Conservation (phyloP, 2,888 invertebrate species). For the Lingula anatina region DNA sequence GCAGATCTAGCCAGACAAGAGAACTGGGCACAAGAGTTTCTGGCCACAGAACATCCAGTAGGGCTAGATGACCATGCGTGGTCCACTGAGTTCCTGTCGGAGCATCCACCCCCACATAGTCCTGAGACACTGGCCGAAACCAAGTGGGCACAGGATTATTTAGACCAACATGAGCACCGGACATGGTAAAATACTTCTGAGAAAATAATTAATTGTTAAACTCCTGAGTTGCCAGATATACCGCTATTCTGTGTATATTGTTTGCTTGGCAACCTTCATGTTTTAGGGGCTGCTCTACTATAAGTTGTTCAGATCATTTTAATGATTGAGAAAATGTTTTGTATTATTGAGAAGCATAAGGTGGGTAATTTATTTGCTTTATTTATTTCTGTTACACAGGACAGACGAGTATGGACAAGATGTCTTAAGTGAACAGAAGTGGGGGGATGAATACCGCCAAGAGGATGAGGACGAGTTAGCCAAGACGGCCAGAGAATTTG, state of each 20-base stretch:
- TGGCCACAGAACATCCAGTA: constrained; percentile 21
- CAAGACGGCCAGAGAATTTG: constrained; percentile 55
- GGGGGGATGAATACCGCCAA: constrained; percentile 35
- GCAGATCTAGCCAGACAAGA: constrained; percentile 43
- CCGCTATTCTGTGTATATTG: no score
- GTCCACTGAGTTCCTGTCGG: constrained; percentile 30
- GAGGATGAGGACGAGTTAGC: constrained; percentile 59
- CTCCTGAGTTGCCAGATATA: no score
- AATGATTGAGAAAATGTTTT: no score
- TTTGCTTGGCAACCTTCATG: no score
- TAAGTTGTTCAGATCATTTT: no score
- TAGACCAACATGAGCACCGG: constrained; percentile 26
- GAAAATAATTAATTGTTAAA: no score
- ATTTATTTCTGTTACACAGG: constrained; percentile 17
- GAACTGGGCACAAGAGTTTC: constrained; percentile 47
- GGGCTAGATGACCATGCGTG: constrained; percentile 20
- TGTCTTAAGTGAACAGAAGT: constrained; percentile 30
- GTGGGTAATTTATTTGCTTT: no score
- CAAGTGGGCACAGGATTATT: constrained; percentile 63
- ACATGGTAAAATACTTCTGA: constrained; percentile 10
- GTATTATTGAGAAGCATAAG: no score
- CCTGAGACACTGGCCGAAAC: constrained; percentile 14
- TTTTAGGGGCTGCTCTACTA: no score
- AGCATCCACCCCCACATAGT: constrained; percentile 12
- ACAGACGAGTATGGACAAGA: constrained; percentile 29